Conservation (phyloP, 2,888 invertebrate species). For the Andrena bucephala region DNA sequence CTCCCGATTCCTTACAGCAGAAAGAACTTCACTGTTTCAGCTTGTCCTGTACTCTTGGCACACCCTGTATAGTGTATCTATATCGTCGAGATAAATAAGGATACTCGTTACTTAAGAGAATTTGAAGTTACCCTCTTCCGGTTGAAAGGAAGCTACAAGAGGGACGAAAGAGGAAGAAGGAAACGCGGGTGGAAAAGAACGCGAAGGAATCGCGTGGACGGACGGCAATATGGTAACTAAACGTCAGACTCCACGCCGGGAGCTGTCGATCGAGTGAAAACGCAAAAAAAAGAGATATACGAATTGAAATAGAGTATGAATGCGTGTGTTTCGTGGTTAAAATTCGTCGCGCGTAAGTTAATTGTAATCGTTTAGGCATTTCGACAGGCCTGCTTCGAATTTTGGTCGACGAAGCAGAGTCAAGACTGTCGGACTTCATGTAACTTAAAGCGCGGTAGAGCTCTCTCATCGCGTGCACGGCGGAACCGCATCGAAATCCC, state of each 20-base stretch:
- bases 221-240: constrained; percentile 56
- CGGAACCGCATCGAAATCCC: background rate
- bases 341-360: constrained; percentile 32
- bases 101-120: constrained; percentile 44
- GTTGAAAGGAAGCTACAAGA: constrained; percentile 9
- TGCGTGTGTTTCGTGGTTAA: constrained; percentile 40
- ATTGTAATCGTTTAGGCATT: constrained; percentile 32
- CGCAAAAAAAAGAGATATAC: background rate
- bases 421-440: constrained; percentile 25
- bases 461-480: constrained; percentile 16
- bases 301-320: constrained; percentile 38
- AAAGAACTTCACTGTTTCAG: too few species aligned
- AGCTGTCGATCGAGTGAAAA: constrained; percentile 22
- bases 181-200: background rate
- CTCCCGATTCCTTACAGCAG: too few species aligned
- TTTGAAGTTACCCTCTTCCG: constrained; percentile 36
- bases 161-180: background rate
- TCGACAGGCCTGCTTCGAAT: constrained; percentile 29
- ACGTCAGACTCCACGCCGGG: constrained; percentile 29
- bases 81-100: constrained; percentile 45
- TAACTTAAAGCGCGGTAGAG: background rate
- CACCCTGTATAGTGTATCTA: constrained; percentile 21
- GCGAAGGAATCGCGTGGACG: constrained; percentile 19
- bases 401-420: background rate
- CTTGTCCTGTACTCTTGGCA: too few species aligned